These are phyloP conservation scores for Dryobota labecula DNA, from an alignment of 2,888 invertebrate species.

Conservation along the genomic window DNA sequence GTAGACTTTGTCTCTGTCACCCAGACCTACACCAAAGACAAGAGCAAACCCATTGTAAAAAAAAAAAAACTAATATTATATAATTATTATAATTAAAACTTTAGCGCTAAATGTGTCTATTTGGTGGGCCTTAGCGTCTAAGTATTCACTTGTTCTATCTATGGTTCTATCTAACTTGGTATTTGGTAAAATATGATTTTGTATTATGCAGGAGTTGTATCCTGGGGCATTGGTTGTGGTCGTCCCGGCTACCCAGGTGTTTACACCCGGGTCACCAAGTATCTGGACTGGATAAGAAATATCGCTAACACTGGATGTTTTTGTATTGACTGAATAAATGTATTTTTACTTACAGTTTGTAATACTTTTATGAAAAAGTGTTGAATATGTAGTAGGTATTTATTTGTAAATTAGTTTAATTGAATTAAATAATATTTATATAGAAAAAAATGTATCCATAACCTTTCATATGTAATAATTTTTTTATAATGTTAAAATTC, in stretches of 20 bases:
- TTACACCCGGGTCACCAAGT: conserved; percentile 95
- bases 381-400: neutral
- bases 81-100: no score
- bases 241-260: conserved; percentile 96
- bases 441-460: no score
- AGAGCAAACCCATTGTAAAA: no score
- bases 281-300: conserved; percentile 94
- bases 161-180: neutral
- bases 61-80: no score
- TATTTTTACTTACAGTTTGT: neutral
- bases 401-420: neutral
- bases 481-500: no score
- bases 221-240: conserved; percentile 97
- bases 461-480: no score
- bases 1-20: no score
- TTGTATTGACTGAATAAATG: conserved; percentile 25
- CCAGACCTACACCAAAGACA: no score
- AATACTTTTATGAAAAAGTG: neutral
- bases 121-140: no score
- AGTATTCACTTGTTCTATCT: no score
- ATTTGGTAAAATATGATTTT: neutral
- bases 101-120: no score
- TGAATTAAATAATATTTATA: no score
- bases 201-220: conserved; percentile 92
- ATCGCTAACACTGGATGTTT: conserved; percentile 94